Evolutionary conservation across 1,140 invertebrate species (phyloP), one percentile per base, ranked within the genome.

Genomic region (Saccostrea glomerata): DNA sequence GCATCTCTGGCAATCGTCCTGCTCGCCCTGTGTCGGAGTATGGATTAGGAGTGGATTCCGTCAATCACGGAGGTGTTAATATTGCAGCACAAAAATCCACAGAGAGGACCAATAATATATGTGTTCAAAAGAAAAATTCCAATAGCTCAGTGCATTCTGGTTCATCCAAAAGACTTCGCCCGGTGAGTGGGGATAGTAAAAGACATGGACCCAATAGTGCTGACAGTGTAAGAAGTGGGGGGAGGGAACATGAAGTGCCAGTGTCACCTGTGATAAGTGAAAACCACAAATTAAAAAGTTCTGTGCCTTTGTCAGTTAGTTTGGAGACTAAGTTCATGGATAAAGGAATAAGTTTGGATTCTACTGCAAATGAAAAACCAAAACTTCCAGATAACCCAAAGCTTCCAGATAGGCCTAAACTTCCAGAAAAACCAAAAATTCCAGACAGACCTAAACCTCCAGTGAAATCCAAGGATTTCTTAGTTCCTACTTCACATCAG

Each of bases 401-500:
- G 20, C 23, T 84, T 55, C 40, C 40, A 84, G 82, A 84, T 54
- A 84, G 55, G 11, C 82, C 82, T 54, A 56, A 55, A 56, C 40
- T 55, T 84, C 40, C 17, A 56, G 82, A 84, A 56, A 85, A 85
- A 13, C 84, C 54, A 11, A 60, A 60, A 23, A 84, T 84, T 55
- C 82, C 47, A 4, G 84, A 85, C n/a, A 85, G 58, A 85, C 84
- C 56, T 17, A 60, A 30, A 40, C 47, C 70, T 20, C 40, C 58
- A 0, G 83, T 55, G 20, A 82, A 60, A 84, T 56, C 89, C 6
- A 83, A 88, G 54, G 89, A 90, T 60, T 90, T 82, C 36, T 84
- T 90, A 60, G 86, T 85, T 54, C 86, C 89, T 40, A 88, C 73
- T 47, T 73, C 89, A 60, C 88, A 86, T 86, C 89, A 90, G 30